Base-by-base conservation (phyloP, 2,113 vertebrate genomes). In the Halcyon senegalensis region DNA sequence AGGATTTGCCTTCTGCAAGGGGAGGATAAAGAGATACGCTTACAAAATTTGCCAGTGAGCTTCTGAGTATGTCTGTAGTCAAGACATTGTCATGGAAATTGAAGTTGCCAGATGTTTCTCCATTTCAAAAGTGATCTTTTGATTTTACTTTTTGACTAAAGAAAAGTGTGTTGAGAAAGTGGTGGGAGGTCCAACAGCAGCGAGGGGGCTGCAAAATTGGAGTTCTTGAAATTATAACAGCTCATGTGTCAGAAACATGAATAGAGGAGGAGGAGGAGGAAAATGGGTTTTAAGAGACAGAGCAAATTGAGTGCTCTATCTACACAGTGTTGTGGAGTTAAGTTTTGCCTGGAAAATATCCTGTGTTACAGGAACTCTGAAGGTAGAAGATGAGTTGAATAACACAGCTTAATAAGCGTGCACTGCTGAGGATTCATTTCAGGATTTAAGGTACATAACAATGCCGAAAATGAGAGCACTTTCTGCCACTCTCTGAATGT, bases 271-370 rank as follows among this genome's bases (percentile, higher is more conserved):
- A 92, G 94, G 90, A 92, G 93, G 87, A 94, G 58, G 87, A 89
- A 95, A 95, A 91, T 70, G 16, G 82, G 87, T 64, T 87, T 89
- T 81, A 84, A 94, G 91, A 95, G 79, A 62, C 75, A 81, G 75
- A 92, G 76, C 55, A 93, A 93, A 95, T 89, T 89, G 80, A 84
- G 80, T 75, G 12, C 46, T 74, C 84, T 77, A 4, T 92, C 80
- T 84, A 64, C 72, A 74, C 31, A 55, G 64, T 43, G 69, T 78
- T 89, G 68, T 78, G 74, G 66, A 82, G 92, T 87, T 91, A 87
- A 89, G 87, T 96, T 95, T 94, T 96, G 74, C 81, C 78, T 95
- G 84, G 87, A 89, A 96, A 87, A 87, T 95, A 90, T 50, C 58
- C 62, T 91, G 53, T 82, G 37, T 94, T 93, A 89, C 25, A 85